Base-by-base conservation (phyloP, 2,113 vertebrate genomes). In the Danio rerio region DNA sequence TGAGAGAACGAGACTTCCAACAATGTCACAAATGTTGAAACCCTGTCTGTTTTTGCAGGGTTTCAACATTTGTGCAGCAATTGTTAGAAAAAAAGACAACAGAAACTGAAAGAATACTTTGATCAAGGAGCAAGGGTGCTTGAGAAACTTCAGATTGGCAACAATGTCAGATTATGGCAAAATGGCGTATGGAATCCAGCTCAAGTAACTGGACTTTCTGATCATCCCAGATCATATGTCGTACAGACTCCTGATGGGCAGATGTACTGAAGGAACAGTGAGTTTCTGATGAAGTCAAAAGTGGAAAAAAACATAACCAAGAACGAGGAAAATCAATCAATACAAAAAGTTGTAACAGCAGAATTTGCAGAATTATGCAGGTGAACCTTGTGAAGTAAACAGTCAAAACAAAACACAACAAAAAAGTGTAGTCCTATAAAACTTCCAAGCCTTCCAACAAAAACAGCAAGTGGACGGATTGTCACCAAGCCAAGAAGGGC, bases 131-230 rank as follows among this genome's bases (percentile, higher is more conserved):
- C 70, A 5, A 61, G 10, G 9, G 9, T 9, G 5, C 59, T 61
- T 21, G 1, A 61, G 62, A 78, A 42, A 70, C 73, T 79, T 43
- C 20, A 65, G 49, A 9, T 53, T 63, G 82, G 76, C 8, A 40
- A 84, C 20, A 84, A 55, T 72, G 82, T 80, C 7, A 73, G 66
- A 52, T 72, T 84, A 80, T 50, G 45, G 31, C 72, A 82, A 58
- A 72, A 82, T 43, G 63, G 40, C n/a, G 43, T 7, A 66, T 66
- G 63, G 65, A 18, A 68, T n/a, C 65, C 65, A 68, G 58, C 20
- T 6, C 9, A 68, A 45, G 65, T 68, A 6, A 18, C 65, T 61
- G 58, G 4, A 21, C 18, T 58, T 58, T 58, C 56, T 58, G 56
- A 58, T 18, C 56, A 20, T 16, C 56, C 56, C 3, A 58, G 56